Evolutionary conservation across 37 sponge, comb jelly and placozoan species (phyloP), one percentile per base, ranked within the genome.

Genomic region (Axinella damicornis): DNA sequence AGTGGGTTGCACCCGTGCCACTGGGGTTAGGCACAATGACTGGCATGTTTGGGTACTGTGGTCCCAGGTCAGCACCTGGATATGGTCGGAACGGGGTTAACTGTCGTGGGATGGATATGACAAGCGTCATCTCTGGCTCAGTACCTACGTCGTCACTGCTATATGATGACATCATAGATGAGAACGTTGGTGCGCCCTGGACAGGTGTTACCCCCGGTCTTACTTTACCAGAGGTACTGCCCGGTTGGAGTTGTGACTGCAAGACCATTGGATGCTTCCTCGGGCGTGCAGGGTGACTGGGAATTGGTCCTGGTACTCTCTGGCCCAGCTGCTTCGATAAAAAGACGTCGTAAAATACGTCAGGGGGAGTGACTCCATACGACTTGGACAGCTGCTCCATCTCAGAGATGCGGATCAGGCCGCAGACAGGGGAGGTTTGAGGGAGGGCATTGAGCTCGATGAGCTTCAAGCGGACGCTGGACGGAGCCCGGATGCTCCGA

Each of bases 361-460:
- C 40, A 56, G 90, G 90, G 28, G 74, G 79, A 14, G 19, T 57
- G 22, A 89, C 32, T 1, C 81, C 80, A 68, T 84, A 89, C 18
- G 90, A 89, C 39, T 36, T 37, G 55, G 78, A 84, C 11, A 89
- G 59, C 0, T 54, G 27, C 57, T 83, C 90, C 76, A 84, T 31
- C 68, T 89, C 80, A 16, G 71, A 56, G 33, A 89, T 65, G 17
- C 35, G 30, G 62, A 92, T 74, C 20, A 92, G 75, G 31, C 89
- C 89, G 74, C 93, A 92, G 46, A 92, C 93, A 19, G 93, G 93
- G 32, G 83, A 88, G 57, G 79, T 65, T 5, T 69, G 63, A 5
- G 93, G 88, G 28, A 88, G 89, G 40, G 85, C 73, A 21, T 57
- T 73, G 15, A 92, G 89, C 15, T 78, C 75, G 14, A 92, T 88